phyloP scores from a whole-genome alignment of 2,797 vertebrate species.

The Parotocinclus haroldoi region DNA sequence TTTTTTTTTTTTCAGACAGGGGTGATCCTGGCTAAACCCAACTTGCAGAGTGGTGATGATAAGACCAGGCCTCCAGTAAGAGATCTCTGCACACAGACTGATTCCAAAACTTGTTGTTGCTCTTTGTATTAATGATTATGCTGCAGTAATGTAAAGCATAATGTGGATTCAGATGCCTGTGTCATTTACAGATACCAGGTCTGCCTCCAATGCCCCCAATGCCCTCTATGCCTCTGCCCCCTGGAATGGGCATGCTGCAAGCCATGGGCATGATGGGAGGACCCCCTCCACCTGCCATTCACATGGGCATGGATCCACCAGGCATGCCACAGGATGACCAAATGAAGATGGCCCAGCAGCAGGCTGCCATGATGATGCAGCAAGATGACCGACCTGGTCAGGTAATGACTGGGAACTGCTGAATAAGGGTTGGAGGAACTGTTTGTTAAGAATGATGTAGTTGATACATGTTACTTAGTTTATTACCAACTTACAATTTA shows the following conservation, averaged over 20 bases:
- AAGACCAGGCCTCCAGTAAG: conserved; percentile 60
- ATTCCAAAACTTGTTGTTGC: background rate
- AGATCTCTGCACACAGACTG: background rate
- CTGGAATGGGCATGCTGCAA: conserved; percentile 67
- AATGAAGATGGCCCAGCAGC: conserved; percentile 82
- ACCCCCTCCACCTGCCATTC: conserved; percentile 74
- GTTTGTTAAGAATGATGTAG: too few relatives aligned
- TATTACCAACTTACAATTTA: too few relatives aligned
- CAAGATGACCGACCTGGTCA: conserved; percentile 77
- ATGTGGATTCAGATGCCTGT: too few relatives aligned
- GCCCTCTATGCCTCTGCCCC: conserved; percentile 75
- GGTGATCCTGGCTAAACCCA: conserved; percentile 75
- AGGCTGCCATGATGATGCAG: conserved; percentile 80
- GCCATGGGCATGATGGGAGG: conserved; percentile 81
- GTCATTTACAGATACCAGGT: conserved; percentile 59
- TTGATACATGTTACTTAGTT: too few relatives aligned
- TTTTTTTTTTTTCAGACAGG: conserved; percentile 71
- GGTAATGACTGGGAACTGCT: conserved; percentile 42
- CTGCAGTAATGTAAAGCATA: too few relatives aligned
- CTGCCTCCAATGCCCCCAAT: conserved; percentile 75
- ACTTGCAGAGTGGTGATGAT: conserved; percentile 69
- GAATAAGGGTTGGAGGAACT: too few relatives aligned
- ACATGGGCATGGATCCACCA: conserved; percentile 73
- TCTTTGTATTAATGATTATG: background rate
- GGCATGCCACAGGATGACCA: conserved; percentile 79